A percentile compares a stretch with the other conserved stretches of the same genome.
Evolutionary conservation across 2,113 vertebrate genomes (phyloP).

Genomic region (Tinamus guttatus): DNA sequence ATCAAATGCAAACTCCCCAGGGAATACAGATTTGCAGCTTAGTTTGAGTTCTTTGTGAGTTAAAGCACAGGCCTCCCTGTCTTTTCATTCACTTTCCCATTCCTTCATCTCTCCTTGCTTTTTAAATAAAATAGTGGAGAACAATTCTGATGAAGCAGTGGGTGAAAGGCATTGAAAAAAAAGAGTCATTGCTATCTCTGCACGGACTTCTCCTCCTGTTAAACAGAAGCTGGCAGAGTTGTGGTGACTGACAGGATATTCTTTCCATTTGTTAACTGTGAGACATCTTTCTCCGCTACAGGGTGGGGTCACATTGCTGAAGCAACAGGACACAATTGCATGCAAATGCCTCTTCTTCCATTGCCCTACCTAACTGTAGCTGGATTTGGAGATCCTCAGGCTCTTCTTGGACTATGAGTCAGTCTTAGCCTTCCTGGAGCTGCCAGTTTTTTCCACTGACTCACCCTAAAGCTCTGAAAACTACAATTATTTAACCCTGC

Average conservation of each 20-base stretch:
- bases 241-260: background rate
- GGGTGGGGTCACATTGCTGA: conserved; percentile 12
- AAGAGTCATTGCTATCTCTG: background rate
- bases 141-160: conserved; percentile 9
- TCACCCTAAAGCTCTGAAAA: conserved; percentile 25
- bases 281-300: conserved; percentile 15
- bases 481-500: conserved; percentile 29
- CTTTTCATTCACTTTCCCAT: background rate
- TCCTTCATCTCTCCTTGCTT: conserved; percentile 5
- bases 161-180: background rate
- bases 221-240: background rate
- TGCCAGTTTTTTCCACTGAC: conserved; percentile 54
- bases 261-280: conserved; percentile 33
- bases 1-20: background rate
- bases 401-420: conserved; percentile 43
- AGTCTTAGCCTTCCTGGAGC: conserved; percentile 19
- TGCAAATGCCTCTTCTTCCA: conserved; percentile 23
- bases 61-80: conserved; percentile 18
- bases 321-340: conserved; percentile 12
- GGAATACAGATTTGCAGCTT: background rate
- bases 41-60: conserved; percentile 33
- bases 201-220: conserved; percentile 7
- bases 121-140: conserved; percentile 42
- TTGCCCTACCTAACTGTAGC: conserved; percentile 28
- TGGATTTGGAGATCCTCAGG: conserved; percentile 37